Conservation (phyloP, 2,888 invertebrate species). For the Andrena bucephala region DNA sequence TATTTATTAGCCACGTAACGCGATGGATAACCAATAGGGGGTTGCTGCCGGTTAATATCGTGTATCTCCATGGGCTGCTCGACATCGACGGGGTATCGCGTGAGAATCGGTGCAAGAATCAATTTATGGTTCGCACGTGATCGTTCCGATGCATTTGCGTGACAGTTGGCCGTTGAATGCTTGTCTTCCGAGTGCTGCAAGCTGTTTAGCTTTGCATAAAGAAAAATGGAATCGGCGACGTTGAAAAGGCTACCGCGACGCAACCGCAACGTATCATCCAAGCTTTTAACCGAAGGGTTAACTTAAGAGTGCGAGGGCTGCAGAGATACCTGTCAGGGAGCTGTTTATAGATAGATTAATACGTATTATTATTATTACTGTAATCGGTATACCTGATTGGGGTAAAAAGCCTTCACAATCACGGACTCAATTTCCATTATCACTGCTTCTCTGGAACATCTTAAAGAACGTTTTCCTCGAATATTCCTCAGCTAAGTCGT, state of each 20-base stretch:
- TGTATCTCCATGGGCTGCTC: constrained; percentile 9
- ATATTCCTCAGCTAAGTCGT: background rate
- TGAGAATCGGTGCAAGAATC: constrained; percentile 60
- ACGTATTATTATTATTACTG: too few species aligned
- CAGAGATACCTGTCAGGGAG: too few species aligned
- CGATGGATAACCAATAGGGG: constrained; percentile 28
- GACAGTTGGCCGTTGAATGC: constrained; percentile 42
- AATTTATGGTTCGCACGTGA: constrained; percentile 56
- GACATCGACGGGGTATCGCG: constrained; percentile 48
- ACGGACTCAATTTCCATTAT: background rate
- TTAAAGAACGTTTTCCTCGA: too few species aligned
- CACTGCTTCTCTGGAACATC: background rate
- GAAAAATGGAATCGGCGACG: background rate
- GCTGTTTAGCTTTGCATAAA: background rate
- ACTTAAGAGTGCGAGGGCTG: too few species aligned
- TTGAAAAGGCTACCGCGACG: background rate
- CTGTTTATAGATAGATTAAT: too few species aligned
- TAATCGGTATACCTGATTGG: too few species aligned
- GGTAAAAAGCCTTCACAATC: background rate
- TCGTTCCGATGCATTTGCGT: constrained; percentile 53
- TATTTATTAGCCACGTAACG: constrained; percentile 44
- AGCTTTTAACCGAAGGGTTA: too few species aligned
- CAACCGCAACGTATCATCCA: too few species aligned
- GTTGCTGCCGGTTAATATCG: constrained; percentile 29
- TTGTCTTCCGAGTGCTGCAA: background rate